phyloP scores from a whole-genome alignment of 2,888 invertebrate species.

The Drosophila leonis region DNA sequence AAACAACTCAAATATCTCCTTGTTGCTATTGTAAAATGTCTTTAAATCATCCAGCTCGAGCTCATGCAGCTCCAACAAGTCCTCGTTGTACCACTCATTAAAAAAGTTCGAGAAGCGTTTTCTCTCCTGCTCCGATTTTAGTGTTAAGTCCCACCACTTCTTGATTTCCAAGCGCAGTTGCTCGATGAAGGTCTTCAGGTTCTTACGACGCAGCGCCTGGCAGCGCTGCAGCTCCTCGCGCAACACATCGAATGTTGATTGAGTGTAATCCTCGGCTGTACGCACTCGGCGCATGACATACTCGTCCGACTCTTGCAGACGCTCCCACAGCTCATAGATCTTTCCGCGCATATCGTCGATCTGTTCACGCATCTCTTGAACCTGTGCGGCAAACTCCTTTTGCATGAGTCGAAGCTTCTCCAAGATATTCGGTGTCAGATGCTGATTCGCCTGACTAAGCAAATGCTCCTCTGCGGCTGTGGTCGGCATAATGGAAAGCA shows the following conservation, averaged over 20 bases:
- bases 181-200: slow-evolving; percentile 88
- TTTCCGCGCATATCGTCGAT: slow-evolving; percentile 88
- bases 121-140: slow-evolving; percentile 88
- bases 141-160: slow-evolving; percentile 91
- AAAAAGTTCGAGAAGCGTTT: slow-evolving; percentile 88
- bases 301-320: slow-evolving; percentile 89
- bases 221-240: slow-evolving; percentile 91
- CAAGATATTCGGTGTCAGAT: slow-evolving; percentile 88
- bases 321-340: slow-evolving; percentile 90
- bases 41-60: slow-evolving; percentile 90
- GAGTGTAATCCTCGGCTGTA: slow-evolving; percentile 73
- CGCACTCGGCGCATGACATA: slow-evolving; percentile 88
- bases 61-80: slow-evolving; percentile 92
- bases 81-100: slow-evolving; percentile 91
- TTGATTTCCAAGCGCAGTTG: slow-evolving; percentile 90
- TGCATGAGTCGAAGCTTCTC: slow-evolving; percentile 87
- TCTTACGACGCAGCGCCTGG: slow-evolving; percentile 91
- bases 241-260: slow-evolving; percentile 79
- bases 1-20: slow-evolving; percentile 89
- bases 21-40: slow-evolving; percentile 88
- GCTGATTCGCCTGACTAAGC: slow-evolving; percentile 86
- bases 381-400: slow-evolving; percentile 87
- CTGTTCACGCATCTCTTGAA: slow-evolving; percentile 87
- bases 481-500: slow-evolving; percentile 81
- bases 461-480: slow-evolving; percentile 82